Conservation (phyloP, 2,888 invertebrate genomes). For the Melinaea marsaeus region DNA sequence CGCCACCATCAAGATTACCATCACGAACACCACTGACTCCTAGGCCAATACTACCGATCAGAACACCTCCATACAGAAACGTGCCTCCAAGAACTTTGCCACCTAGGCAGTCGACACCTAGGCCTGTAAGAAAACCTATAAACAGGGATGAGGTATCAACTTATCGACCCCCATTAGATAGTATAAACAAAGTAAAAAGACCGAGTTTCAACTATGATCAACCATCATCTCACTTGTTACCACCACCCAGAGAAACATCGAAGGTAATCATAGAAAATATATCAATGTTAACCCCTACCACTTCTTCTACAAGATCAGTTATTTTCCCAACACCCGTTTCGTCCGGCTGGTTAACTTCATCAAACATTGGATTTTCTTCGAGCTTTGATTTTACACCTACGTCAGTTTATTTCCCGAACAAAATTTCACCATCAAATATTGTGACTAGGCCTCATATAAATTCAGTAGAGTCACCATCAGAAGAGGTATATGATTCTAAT, state of each 20-base stretch:
- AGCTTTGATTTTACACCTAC: conserved; percentile 63
- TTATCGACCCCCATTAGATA: conserved; percentile 63
- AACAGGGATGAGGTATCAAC: conserved; percentile 66
- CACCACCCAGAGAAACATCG: conserved; percentile 60
- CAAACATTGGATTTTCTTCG: conserved; percentile 64
- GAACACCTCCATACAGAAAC: conserved; percentile 59
- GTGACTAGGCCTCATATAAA: conserved; percentile 39
- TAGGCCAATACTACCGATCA: conserved; percentile 51
- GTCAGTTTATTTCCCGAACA: conserved; percentile 54
- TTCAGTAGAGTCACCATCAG: conserved; percentile 46
- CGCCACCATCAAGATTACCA: conserved; percentile 49
- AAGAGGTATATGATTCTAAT: conserved; percentile 44
- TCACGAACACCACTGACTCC: conserved; percentile 51
- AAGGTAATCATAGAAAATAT: conserved; percentile 42
- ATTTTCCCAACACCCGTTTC: conserved; percentile 68
- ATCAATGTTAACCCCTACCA: conserved; percentile 38
- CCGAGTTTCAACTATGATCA: conserved; percentile 58
- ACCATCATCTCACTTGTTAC: conserved; percentile 62
- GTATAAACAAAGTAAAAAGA: conserved; percentile 58
- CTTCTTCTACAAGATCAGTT: conserved; percentile 44
- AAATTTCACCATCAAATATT: conserved; percentile 40
- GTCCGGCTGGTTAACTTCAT: conserved; percentile 69
- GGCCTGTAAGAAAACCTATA: conserved; percentile 56
- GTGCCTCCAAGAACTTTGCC: conserved; percentile 58
- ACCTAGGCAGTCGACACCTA: conserved; percentile 51